Evolutionary conservation across 1,140 invertebrate species (phyloP).

Genomic region (Oncopodura yosiiana): DNA sequence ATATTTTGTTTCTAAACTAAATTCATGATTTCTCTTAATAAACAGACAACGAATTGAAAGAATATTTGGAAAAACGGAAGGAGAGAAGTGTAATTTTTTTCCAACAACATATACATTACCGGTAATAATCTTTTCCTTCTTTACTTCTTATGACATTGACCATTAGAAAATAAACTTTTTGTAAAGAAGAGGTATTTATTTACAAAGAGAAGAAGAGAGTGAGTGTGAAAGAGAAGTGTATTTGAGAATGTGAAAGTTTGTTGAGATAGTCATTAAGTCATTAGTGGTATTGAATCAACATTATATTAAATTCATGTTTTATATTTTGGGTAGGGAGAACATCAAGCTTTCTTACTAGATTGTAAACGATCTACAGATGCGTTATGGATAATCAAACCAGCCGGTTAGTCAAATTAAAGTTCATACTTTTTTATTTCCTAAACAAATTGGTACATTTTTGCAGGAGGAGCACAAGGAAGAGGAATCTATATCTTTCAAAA

Average conservation of each 20-base stretch:
- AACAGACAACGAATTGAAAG: constrained; percentile 19
- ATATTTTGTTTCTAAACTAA: neutral
- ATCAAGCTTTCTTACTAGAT: constrained; percentile 43
- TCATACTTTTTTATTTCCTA: too few species aligned
- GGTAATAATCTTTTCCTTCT: constrained; percentile 24
- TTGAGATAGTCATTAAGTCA: too few species aligned
- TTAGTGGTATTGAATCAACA: too few species aligned
- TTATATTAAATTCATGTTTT: too few species aligned
- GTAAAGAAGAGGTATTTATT: neutral
- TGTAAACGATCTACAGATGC: constrained; percentile 46
- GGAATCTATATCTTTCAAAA: constrained; percentile 53
- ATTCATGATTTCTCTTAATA: neutral
- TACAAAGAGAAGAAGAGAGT: neutral
- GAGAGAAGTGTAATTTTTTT: constrained; percentile 41
- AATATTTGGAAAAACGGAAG: constrained; percentile 36
- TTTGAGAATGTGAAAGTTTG: too few species aligned
- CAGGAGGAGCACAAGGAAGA: constrained; percentile 42
- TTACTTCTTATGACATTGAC: neutral
- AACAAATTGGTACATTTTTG: too few species aligned
- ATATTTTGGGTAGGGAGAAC: constrained; percentile 36
- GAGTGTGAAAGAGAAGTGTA: neutral
- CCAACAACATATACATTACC: constrained; percentile 44
- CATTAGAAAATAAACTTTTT: neutral
- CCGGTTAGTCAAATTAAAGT: too few species aligned
- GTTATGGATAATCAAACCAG: constrained; percentile 56